Percentiles rank a stretch among this genome's conserved stretches.
These are phyloP conservation scores for Xestia ashworthii DNA, from an alignment of 2,888 invertebrate genomes.

Conservation along the genomic window DNA sequence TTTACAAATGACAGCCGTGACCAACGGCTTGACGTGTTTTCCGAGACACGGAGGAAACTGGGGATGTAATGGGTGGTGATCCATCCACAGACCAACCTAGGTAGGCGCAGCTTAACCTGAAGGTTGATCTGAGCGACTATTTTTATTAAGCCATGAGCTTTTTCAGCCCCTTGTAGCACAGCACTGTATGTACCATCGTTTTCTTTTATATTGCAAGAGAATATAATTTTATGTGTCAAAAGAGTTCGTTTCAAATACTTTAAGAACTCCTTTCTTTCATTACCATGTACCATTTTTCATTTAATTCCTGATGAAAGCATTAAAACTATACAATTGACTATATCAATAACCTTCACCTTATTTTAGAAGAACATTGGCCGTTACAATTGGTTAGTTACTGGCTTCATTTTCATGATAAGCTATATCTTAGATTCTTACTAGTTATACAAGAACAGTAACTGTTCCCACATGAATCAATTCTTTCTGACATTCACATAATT, in stretches of 20 bases:
- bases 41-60: no score
- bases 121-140: no score
- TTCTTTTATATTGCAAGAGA: background rate
- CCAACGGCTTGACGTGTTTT: no score
- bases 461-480: background rate
- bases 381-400: background rate
- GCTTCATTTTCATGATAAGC: background rate
- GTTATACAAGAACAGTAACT: background rate
- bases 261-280: background rate
- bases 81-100: no score
- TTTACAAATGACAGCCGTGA: no score
- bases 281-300: background rate
- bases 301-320: background rate
- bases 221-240: conserved; percentile 32
- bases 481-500: background rate
- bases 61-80: no score
- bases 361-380: background rate
- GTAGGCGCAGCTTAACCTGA: no score
- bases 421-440: background rate
- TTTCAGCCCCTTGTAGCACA: no score
- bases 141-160: no score
- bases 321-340: conserved; percentile 30
- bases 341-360: conserved; percentile 27
- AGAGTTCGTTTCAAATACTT: background rate
- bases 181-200: background rate